Percentiles rank a stretch among this genome's conserved stretches.
Evolutionary conservation across 2,113 vertebrate genomes (phyloP).

Genomic region (Chlamydotis undulata): DNA sequence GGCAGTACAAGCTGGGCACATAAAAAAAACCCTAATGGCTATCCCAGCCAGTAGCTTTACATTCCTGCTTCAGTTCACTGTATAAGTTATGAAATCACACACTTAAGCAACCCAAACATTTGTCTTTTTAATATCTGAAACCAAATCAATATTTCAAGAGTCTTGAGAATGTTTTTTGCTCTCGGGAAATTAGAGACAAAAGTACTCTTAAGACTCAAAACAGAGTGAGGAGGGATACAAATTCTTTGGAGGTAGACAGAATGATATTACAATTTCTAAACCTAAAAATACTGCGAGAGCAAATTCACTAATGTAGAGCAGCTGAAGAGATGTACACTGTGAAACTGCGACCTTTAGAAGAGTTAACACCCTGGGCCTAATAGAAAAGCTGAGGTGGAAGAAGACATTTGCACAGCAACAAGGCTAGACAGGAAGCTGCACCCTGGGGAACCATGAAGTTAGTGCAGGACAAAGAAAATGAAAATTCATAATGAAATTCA

Average conservation of each 20-base stretch:
- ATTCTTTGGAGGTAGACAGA: neutral
- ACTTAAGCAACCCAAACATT: neutral
- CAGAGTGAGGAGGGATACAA: neutral
- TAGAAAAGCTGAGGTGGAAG: constrained; percentile 31
- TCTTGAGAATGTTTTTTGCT: neutral
- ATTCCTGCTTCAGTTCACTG: neutral
- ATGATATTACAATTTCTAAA: neutral
- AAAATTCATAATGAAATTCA: constrained; percentile 54
- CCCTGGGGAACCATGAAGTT: constrained; percentile 55
- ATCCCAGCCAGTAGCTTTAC: neutral
- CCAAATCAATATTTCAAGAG: neutral
- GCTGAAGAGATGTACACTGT: constrained; percentile 20
- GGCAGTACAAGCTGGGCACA: neutral
- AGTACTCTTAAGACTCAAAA: neutral
- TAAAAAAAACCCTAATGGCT: neutral
- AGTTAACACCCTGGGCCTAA: constrained; percentile 15
- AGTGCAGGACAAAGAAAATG: constrained; percentile 54
- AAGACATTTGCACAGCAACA: constrained; percentile 32
- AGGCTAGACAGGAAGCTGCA: constrained; percentile 63
- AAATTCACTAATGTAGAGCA: constrained; percentile 13
- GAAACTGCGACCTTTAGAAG: constrained; percentile 36
- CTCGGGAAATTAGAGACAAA: neutral
- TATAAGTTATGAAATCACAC: neutral
- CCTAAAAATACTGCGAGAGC: neutral
- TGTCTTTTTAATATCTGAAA: neutral